phyloP scores from a whole-genome alignment of 2,888 invertebrate species.

The Epinotia bilunana region DNA sequence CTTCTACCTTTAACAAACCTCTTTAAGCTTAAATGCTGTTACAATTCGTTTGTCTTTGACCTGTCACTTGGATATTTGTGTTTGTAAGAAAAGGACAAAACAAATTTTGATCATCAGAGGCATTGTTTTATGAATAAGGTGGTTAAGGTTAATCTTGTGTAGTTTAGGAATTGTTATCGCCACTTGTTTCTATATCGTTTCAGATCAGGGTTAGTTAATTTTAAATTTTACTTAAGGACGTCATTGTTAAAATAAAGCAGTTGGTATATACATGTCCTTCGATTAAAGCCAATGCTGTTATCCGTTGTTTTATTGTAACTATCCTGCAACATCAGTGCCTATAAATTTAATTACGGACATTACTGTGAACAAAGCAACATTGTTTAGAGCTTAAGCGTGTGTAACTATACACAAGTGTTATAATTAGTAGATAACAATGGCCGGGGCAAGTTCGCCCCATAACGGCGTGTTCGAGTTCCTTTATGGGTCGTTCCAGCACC shows the following conservation, averaged over 20 bases:
- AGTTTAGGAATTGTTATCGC: too few relatives aligned
- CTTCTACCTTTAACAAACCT: not conserved
- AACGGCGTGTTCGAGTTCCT: slow-evolving; percentile 57
- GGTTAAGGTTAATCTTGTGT: too few relatives aligned
- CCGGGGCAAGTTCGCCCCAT: slow-evolving; percentile 49
- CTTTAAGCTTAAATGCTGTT: too few relatives aligned
- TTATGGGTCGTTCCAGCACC: slow-evolving; percentile 50
- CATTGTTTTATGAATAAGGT: too few relatives aligned
- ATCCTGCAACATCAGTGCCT: slow-evolving; percentile 34
- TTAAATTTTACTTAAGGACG: too few relatives aligned
- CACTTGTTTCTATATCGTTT: too few relatives aligned
- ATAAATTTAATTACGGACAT: slow-evolving; percentile 42
- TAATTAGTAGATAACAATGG: slow-evolving; percentile 51
- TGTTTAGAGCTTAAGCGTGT: slow-evolving; percentile 41
- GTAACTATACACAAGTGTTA: slow-evolving; percentile 46
- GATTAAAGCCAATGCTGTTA: slow-evolving; percentile 7
- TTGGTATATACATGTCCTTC: not conserved
- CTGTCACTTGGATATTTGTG: too few relatives aligned
- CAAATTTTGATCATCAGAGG: too few relatives aligned
- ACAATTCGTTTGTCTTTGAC: too few relatives aligned
- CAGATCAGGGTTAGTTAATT: too few relatives aligned
- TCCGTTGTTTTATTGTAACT: slow-evolving; percentile 32
- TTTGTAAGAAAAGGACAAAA: too few relatives aligned
- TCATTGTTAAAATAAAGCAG: not conserved
- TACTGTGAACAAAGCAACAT: slow-evolving; percentile 34